Percentiles rank a stretch among this genome's conserved stretches.
These are phyloP conservation scores for Geotrupes spiniger DNA, from an alignment of 2,888 invertebrate species.

Conservation along the genomic window DNA sequence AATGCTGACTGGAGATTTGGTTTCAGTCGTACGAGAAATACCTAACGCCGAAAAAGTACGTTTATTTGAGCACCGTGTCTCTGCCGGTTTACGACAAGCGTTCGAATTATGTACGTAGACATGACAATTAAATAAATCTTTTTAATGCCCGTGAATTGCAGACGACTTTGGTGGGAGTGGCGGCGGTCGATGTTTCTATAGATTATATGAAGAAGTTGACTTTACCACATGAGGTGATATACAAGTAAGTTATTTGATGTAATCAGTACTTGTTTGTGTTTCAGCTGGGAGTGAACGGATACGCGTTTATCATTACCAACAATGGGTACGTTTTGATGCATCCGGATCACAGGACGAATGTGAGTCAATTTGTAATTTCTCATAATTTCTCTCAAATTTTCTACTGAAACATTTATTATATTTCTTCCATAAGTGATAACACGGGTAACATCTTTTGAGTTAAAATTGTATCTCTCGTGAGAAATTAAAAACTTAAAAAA, in stretches of 20 bases:
- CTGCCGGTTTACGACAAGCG: constrained; percentile 88
- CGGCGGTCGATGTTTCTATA: constrained; percentile 93
- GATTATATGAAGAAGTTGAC: constrained; percentile 84
- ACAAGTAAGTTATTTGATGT: not conserved
- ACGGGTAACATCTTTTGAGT: too few species aligned
- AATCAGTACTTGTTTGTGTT: constrained; percentile 9
- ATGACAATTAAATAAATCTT: constrained; percentile 23
- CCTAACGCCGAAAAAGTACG: constrained; percentile 60
- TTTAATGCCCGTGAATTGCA: constrained; percentile 46
- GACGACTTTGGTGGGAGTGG: constrained; percentile 91
- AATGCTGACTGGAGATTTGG: not conserved
- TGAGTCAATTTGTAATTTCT: constrained; percentile 50
- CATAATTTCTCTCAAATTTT: constrained; percentile 1
- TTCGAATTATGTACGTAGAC: constrained; percentile 67
- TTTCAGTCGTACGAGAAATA: constrained; percentile 59
- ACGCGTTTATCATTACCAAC: constrained; percentile 92
- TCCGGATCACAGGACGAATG: constrained; percentile 89
- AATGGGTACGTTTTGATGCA: constrained; percentile 93
- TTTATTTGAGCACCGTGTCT: constrained; percentile 88
- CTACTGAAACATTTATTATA: too few species aligned
- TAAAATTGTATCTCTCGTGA: too few species aligned
- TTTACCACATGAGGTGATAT: constrained; percentile 70
- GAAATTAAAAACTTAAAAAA: too few species aligned
- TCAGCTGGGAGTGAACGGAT: constrained; percentile 91
- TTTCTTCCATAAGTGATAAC: too few species aligned